Percentiles rank a stretch among this genome's conserved stretches.
phyloP scores from a whole-genome alignment of 2,113 vertebrate species.

The Pycnonotus jocosus region DNA sequence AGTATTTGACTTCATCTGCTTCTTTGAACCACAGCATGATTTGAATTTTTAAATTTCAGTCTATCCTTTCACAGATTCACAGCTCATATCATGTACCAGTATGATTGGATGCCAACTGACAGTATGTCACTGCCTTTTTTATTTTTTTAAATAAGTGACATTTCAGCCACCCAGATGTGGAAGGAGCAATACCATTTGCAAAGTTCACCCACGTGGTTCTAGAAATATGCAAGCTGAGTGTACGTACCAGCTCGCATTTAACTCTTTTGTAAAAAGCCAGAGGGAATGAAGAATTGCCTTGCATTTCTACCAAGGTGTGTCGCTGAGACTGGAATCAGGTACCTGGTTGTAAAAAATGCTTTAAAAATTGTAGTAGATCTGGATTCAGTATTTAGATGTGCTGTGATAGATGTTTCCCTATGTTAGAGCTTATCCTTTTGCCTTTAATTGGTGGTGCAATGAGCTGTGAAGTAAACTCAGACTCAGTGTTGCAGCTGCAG shows the following conservation, averaged over 20 bases:
- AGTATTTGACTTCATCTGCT: background rate
- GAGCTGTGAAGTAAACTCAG: background rate
- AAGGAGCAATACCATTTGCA: background rate
- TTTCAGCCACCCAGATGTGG: background rate
- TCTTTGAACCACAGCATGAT: background rate
- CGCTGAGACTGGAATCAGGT: conserved; percentile 2
- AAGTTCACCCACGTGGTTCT: background rate
- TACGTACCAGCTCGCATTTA: background rate
- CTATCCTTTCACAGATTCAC: background rate
- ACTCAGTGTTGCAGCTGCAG: background rate
- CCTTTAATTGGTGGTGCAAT: background rate
- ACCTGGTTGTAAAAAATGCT: background rate
- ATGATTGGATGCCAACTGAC: background rate
- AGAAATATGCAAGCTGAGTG: background rate
- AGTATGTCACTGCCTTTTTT: background rate
- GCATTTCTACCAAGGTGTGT: background rate
- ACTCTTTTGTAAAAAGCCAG: background rate
- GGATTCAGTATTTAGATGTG: background rate
- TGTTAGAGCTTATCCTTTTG: background rate
- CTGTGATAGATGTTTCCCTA: background rate
- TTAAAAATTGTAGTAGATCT: background rate
- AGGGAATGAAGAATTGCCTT: background rate
- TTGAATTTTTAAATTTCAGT: background rate
- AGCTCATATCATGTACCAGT: background rate
- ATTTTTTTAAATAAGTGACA: background rate